Percentiles rank a stretch among this genome's conserved stretches.
Evolutionary conservation across 2,113 vertebrate species (phyloP).

Genomic region (Hippocampus comes): DNA sequence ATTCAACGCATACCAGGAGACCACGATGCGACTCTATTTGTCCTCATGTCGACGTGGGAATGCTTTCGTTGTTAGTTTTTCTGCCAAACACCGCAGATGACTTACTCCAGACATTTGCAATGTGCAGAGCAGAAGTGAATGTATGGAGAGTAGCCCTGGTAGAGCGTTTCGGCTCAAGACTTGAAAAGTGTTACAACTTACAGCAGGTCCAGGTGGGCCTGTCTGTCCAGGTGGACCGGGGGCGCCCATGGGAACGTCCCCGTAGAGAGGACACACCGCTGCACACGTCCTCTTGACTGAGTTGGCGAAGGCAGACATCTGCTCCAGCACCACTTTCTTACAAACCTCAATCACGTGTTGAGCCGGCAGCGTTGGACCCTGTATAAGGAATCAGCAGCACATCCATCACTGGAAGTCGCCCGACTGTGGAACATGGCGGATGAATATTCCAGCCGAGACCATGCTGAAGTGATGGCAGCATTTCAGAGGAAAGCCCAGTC

Average conservation of each 20-base stretch:
- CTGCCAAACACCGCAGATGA: conserved; percentile 65
- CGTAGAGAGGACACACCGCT: conserved; percentile 73
- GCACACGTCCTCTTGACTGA: conserved; percentile 72
- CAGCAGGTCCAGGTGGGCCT: conserved; percentile 65
- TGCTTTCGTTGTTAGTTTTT: conserved; percentile 70
- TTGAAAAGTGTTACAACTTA: conserved; percentile 48
- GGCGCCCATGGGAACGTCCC: conserved; percentile 69
- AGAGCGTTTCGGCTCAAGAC: not conserved
- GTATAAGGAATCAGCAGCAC: conserved; percentile 53
- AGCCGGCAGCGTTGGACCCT: conserved; percentile 68
- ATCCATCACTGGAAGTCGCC: conserved; percentile 38
- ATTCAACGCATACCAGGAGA: conserved; percentile 62
- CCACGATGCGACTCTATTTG: conserved; percentile 67
- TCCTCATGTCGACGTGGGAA: conserved; percentile 73
- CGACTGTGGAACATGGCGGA: conserved; percentile 38
- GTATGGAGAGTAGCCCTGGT: conserved; percentile 33
- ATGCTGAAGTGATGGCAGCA: conserved; percentile 33
- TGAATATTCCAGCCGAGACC: conserved; percentile 32
- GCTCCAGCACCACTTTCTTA: conserved; percentile 73
- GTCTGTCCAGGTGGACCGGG: conserved; percentile 63
- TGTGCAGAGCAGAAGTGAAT: conserved; percentile 48
- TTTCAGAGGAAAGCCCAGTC: conserved; percentile 48
- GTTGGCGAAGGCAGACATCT: conserved; percentile 77
- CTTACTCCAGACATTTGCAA: conserved; percentile 46
- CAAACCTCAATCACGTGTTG: conserved; percentile 72